These are phyloP conservation scores for Dryoscopus gambensis DNA, from an alignment of 2,113 vertebrate genomes.

Conservation along the genomic window DNA sequence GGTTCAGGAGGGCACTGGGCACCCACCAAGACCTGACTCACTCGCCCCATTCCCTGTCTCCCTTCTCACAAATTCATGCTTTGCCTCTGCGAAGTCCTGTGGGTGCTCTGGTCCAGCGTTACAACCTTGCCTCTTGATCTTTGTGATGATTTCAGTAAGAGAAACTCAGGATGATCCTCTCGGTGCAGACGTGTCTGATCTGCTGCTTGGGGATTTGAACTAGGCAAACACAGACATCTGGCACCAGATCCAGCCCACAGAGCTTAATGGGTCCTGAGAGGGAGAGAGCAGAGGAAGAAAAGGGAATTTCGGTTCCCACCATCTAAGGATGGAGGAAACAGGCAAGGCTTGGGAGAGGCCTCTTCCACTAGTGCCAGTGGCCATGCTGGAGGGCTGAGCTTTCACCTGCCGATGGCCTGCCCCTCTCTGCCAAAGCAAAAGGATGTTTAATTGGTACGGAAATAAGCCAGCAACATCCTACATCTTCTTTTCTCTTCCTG, in stretches of 20 bases:
- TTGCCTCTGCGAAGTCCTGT: not conserved
- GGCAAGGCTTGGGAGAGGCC: not conserved
- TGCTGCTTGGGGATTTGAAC: not conserved
- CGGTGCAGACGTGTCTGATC: accelerated
- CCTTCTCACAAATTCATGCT: not conserved
- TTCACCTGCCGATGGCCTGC: not conserved
- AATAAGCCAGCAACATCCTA: not conserved
- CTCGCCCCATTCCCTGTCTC: accelerated
- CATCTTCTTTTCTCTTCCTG: not conserved
- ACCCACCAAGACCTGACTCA: not conserved
- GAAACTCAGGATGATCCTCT: not conserved
- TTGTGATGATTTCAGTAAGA: not conserved
- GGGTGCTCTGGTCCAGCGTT: accelerated
- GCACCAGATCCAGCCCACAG: not conserved
- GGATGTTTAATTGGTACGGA: not conserved
- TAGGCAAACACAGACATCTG: not conserved
- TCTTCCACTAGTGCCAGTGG: not conserved
- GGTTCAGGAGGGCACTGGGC: not conserved
- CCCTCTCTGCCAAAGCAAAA: not conserved
- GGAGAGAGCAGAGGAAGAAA: not conserved
- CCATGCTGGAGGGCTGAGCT: not conserved
- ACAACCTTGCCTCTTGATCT: not conserved
- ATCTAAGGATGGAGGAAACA: not conserved
- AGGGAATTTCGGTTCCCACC: not conserved
- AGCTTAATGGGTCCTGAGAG: not conserved